These are phyloP conservation scores for Telenomus remus DNA, from an alignment of 1,140 invertebrate species.

Conservation along the genomic window DNA sequence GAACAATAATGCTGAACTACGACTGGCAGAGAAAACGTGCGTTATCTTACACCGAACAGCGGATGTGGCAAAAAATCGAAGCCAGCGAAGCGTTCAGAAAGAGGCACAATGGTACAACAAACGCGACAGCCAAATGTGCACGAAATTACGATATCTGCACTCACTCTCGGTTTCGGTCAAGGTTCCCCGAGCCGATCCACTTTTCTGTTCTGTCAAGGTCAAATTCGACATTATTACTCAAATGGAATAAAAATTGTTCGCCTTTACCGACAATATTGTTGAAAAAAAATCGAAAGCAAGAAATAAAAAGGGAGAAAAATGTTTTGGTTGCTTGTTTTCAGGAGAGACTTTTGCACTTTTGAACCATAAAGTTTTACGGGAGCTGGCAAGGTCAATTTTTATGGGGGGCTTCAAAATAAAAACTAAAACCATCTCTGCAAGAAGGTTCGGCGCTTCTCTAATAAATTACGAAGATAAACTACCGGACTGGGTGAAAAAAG, in stretches of 20 bases:
- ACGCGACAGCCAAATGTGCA: slow-evolving; percentile 18
- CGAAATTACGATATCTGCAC: slow-evolving; percentile 44
- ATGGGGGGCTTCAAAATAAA: too few species aligned
- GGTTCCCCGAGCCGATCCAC: slow-evolving; percentile 94
- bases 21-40: slow-evolving; percentile 1
- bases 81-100: neutral
- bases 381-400: too few species aligned
- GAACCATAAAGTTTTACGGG: too few species aligned
- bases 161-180: slow-evolving; percentile 61
- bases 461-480: too few species aligned
- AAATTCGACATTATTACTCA: slow-evolving; percentile 98
- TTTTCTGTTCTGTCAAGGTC: slow-evolving; percentile 97
- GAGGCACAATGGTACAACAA: slow-evolving; percentile 1
- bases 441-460: too few species aligned
- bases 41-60: neutral
- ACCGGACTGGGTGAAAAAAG: too few species aligned
- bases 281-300: neutral
- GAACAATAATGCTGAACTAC: slow-evolving; percentile 8
- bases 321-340: too few species aligned
- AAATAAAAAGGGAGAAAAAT: too few species aligned
- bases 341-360: too few species aligned
- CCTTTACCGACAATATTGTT: neutral
- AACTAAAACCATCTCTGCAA: too few species aligned
- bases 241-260: slow-evolving; percentile 66
- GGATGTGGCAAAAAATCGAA: neutral